Conservation (phyloP, 2,797 vertebrate species). For the Liasis olivaceus region DNA sequence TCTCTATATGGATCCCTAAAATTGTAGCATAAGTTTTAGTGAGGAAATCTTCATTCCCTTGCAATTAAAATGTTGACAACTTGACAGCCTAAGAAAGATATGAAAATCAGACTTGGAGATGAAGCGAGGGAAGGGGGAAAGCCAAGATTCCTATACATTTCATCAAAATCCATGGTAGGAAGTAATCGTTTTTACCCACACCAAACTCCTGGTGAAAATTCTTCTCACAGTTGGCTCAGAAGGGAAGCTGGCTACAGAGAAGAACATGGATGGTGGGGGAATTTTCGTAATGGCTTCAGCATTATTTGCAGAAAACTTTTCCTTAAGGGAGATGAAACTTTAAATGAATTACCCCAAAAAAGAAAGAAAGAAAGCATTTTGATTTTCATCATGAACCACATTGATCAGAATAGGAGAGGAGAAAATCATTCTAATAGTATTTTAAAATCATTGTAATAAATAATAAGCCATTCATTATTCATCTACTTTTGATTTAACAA, state of each 20-base stretch:
- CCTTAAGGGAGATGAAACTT: background rate
- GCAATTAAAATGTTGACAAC: background rate
- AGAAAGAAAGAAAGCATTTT: background rate
- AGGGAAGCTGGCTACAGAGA: background rate
- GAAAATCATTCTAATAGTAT: background rate
- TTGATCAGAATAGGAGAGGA: background rate
- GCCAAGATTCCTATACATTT: background rate
- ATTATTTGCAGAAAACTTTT: background rate
- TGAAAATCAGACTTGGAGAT: background rate
- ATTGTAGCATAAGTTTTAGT: background rate
- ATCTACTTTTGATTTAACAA: conserved; percentile 21
- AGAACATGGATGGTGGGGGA: background rate
- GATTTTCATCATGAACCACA: background rate
- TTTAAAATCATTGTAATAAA: conserved; percentile 7
- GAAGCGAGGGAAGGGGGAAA: background rate
- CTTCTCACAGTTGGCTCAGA: background rate
- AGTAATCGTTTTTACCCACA: background rate
- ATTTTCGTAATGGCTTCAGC: background rate
- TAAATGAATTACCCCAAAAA: background rate
- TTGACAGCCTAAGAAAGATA: background rate
- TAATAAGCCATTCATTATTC: conserved; percentile 17
- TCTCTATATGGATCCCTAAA: background rate
- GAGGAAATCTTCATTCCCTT: background rate
- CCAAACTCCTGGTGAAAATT: background rate
- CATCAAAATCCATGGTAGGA: background rate